phyloP scores from a whole-genome alignment of 2,888 invertebrate species.

The Oligia fasciuncula region DNA sequence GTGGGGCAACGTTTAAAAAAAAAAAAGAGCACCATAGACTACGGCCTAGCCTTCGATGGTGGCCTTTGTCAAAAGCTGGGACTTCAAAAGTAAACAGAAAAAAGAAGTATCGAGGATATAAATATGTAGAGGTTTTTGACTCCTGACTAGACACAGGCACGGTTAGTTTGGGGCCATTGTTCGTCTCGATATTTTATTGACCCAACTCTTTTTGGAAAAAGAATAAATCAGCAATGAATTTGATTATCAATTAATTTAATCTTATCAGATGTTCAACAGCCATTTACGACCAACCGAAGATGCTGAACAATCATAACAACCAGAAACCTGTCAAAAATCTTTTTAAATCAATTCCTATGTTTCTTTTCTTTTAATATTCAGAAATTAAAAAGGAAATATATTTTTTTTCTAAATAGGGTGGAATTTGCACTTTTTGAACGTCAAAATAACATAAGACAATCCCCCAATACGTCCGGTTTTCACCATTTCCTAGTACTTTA shows the following conservation, averaged over 20 bases:
- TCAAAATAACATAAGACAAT: too few relatives aligned
- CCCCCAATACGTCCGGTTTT: too few relatives aligned
- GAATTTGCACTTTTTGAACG: too few relatives aligned
- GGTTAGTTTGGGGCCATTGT: neutral
- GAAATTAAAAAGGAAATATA: too few relatives aligned
- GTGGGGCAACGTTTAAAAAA: too few relatives aligned
- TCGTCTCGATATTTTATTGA: neutral
- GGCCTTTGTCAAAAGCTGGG: neutral
- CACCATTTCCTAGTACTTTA: too few relatives aligned
- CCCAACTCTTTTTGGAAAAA: neutral
- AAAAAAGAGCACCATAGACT: neutral
- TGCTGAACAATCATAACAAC: neutral
- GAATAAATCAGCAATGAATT: neutral
- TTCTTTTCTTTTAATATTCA: neutral
- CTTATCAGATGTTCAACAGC: neutral
- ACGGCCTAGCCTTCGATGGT: neutral
- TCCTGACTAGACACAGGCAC: neutral
- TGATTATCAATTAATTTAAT: neutral
- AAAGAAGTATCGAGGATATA: neutral
- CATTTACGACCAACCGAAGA: neutral
- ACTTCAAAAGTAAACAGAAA: neutral
- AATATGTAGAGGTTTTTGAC: neutral
- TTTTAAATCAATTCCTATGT: neutral
- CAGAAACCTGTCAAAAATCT: neutral
- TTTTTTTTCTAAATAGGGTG: too few relatives aligned